Evolutionary conservation across 2,113 vertebrate species (phyloP), one percentile per base, ranked within the genome.

Genomic region (Onychostoma macrolepis): DNA sequence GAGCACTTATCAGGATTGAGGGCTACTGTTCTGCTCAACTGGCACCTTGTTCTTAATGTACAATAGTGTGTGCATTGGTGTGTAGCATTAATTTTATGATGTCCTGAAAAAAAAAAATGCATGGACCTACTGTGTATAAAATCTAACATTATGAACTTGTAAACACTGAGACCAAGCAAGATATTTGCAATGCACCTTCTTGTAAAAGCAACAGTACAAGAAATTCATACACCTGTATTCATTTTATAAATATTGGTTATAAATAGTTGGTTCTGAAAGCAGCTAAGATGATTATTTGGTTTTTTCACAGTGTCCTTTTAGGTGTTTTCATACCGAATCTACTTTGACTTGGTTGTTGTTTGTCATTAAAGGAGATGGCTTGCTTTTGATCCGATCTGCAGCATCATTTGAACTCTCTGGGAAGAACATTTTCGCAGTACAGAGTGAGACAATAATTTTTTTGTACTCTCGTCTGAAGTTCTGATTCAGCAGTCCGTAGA

Each of bases 381-480:
- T 96, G 89, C 94, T 95, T 92, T 95, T 96, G 78, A 94, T 93
- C 76, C 94, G 94, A 43, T 96, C 95, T 48, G 84, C 92, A 1
- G 69, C 92, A 12, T 96, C 94, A 13, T 96, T 96, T 56, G 96
- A 96, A 87, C 95, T 96, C 13, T 95, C 95, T 30, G 92, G 93
- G 90, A 94, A 95, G 89, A 96, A 95, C 81, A 91, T 77, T 86
- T 90, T 95, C 43, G 93, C 93, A 33, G 95, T 96, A 85, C 96
- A 97, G 91, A 97, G 89, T 0, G 92, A 93, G 50, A 95, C 85
- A 36, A 97, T 90, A 87, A 97, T 97, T 92, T 93, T 94, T 83
- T 95, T 95, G 88, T 97, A 97, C 84, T 97, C 96, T 83, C 94
- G 92, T 88, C 96, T 95, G 92, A 97, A 97, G 90, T 97, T 97